Conservation (phyloP, 2,113 vertebrate genomes). For the Megaceryle torquata region DNA sequence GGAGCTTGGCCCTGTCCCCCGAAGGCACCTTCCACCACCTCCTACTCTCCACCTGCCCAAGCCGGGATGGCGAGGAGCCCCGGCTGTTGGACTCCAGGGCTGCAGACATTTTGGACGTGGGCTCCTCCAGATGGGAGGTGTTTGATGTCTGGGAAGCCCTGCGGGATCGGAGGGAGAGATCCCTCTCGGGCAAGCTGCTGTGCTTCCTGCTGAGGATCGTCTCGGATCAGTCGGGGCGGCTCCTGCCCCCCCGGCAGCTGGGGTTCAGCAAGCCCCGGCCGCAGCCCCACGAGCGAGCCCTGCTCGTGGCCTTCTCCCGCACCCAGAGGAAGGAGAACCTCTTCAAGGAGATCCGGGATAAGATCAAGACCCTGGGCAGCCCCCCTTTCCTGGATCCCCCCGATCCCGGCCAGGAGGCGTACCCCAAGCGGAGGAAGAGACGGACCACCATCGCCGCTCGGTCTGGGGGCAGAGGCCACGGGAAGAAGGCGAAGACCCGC, state of each 20-base stretch:
- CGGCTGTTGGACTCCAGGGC: constrained; percentile 75
- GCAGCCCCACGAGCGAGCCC: constrained; percentile 74
- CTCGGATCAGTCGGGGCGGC: constrained; percentile 56
- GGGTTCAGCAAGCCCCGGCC: constrained; percentile 68
- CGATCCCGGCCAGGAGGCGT: not conserved
- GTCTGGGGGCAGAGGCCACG: constrained; percentile 65
- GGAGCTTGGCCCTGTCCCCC: constrained; percentile 27
- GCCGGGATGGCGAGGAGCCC: not conserved
- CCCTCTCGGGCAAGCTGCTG: constrained; percentile 15
- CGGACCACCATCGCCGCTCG: constrained; percentile 56
- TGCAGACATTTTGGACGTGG: constrained; percentile 53
- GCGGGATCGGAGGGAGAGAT: constrained; percentile 31
- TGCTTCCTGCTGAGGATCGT: constrained; percentile 77
- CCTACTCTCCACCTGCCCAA: constrained; percentile 75
- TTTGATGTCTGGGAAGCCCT: constrained; percentile 81
- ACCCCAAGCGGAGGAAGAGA: constrained; percentile 66
- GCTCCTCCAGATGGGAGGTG: constrained; percentile 78
- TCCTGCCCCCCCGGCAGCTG: constrained; percentile 60
- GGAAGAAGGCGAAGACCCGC: constrained; percentile 76
- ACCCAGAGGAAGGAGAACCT: constrained; percentile 78
- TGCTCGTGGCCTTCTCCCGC: constrained; percentile 82
- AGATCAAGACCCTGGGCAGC: constrained; percentile 74
- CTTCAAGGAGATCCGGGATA: constrained; percentile 84
- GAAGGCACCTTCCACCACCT: constrained; percentile 73
- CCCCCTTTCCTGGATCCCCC: constrained; percentile 33